Percentiles rank a stretch among this genome's conserved stretches.
phyloP scores from a whole-genome alignment of 2,113 vertebrate genomes.

The Dasyornis broadbenti region DNA sequence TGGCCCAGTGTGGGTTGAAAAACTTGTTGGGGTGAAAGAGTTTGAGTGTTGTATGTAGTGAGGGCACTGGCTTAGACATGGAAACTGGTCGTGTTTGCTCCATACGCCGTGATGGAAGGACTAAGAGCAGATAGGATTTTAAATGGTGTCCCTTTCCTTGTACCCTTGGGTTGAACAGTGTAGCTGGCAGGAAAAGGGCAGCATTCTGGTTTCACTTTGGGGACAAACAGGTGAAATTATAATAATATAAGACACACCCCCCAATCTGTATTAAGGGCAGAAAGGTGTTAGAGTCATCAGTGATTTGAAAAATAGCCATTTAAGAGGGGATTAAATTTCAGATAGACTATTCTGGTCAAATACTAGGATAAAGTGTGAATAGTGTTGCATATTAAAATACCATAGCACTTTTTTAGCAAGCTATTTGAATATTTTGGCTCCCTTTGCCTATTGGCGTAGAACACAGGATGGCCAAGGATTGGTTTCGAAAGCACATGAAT shows the following conservation, averaged over 20 bases:
- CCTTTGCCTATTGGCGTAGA: not conserved
- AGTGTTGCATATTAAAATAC: not conserved
- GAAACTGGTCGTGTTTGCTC: not conserved
- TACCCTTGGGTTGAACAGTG: not conserved
- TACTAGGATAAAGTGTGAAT: not conserved
- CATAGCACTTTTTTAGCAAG: not conserved
- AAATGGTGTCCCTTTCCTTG: not conserved
- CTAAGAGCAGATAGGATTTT: not conserved
- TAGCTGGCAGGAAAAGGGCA: not conserved
- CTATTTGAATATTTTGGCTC: constrained; percentile 26
- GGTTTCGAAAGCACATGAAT: not conserved
- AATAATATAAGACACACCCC: not conserved
- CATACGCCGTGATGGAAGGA: not conserved
- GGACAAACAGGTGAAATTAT: not conserved
- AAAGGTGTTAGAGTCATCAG: not conserved
- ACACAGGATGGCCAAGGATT: not conserved
- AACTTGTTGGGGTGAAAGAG: not conserved
- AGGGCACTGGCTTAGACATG: not conserved
- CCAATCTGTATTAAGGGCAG: not conserved
- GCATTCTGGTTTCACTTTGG: not conserved
- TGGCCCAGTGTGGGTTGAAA: fast-evolving
- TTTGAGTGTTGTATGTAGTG: fast-evolving
- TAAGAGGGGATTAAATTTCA: not conserved
- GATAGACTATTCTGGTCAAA: not conserved
- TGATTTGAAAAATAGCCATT: not conserved